Base-by-base conservation (phyloP, 1,140 invertebrate genomes). In the Lerema accius region DNA sequence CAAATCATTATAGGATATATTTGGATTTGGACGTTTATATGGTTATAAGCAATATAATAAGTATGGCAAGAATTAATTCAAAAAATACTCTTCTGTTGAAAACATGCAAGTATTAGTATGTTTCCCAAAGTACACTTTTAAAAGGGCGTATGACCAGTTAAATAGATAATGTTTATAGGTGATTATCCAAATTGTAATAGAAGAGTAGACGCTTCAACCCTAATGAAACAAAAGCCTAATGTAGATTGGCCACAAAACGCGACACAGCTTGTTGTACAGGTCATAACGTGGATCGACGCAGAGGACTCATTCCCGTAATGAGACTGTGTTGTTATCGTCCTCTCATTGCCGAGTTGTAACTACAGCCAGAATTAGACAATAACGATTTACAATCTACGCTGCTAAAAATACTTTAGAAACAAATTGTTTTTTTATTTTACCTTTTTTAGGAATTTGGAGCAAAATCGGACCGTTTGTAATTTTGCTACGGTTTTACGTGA, bases 151-250 rank as follows among this genome's bases (percentile, higher is more conserved):
- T 23, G 2, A 23, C 19, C 19, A 23, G 19, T 23, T 23, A 5
- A 2, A 23, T 3, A 23, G 2, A 23, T 3, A 2, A 23, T 5
- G 5, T 23, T 23, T 23, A 23, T 23, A 19, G 42, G 3, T 46
- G 43, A 46, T 46, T 46, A 26, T 23, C 16, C 13, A 26, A 46
- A 46, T 17, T n/a, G 19, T 26, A 46, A 26, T 9, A 0, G n/a
- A 26, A 26, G 10, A 5, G 19, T 2, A 23, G 43, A 13, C 14
- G 0, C 11, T 3, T 46, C n/a, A 23, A 26, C 19, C 43, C 19
- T 46, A 46, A 46, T 46, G 43, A 46, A 46, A 46, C 43, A 46
- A 23, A 46, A 17, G 43, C 17, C 43, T 7, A 23, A 26, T 46
- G 15, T 46, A 23, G 43, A 46, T 46, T 13, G 43, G 43, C 43